phyloP scores from a whole-genome alignment of 2,797 vertebrate species.

The Protosalanx chinensis region DNA sequence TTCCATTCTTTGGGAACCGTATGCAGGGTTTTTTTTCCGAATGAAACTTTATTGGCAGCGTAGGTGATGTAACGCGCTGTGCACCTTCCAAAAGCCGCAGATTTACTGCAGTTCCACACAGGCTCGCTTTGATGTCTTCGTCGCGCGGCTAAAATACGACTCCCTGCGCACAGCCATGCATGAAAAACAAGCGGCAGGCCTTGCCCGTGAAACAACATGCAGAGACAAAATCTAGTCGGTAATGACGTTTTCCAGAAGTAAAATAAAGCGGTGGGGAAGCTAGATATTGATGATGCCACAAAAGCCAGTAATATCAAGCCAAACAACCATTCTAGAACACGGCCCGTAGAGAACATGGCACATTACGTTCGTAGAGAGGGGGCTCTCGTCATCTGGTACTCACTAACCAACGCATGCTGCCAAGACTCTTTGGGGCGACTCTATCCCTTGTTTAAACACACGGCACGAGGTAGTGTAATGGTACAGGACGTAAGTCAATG shows the following conservation, averaged over 20 bases:
- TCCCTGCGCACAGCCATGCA: conserved; percentile 55
- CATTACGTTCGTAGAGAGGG: conserved; percentile 39
- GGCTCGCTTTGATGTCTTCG: conserved; percentile 67
- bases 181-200: conserved; percentile 48
- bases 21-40: conserved; percentile 43
- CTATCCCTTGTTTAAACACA: conserved; percentile 41
- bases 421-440: conserved; percentile 37
- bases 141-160: conserved; percentile 57
- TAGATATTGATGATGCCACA: neutral
- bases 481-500: conserved; percentile 56
- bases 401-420: conserved; percentile 38
- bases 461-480: conserved; percentile 47
- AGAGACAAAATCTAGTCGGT: conserved; percentile 21
- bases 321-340: neutral
- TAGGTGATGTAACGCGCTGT: conserved; percentile 72
- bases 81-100: conserved; percentile 59
- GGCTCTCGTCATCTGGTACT: conserved; percentile 46
- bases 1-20: conserved; percentile 48
- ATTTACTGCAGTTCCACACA: conserved; percentile 64
- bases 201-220: conserved; percentile 44
- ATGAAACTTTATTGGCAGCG: conserved; percentile 67
- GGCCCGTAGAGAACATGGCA: conserved; percentile 38
- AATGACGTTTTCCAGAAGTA: conserved; percentile 12
- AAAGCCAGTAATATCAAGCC: neutral
- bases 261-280: conserved; percentile 21